Evolutionary conservation across 2,888 invertebrate genomes (phyloP), one percentile per base, ranked within the genome.

Genomic region (Sinotaia quadrata): DNA sequence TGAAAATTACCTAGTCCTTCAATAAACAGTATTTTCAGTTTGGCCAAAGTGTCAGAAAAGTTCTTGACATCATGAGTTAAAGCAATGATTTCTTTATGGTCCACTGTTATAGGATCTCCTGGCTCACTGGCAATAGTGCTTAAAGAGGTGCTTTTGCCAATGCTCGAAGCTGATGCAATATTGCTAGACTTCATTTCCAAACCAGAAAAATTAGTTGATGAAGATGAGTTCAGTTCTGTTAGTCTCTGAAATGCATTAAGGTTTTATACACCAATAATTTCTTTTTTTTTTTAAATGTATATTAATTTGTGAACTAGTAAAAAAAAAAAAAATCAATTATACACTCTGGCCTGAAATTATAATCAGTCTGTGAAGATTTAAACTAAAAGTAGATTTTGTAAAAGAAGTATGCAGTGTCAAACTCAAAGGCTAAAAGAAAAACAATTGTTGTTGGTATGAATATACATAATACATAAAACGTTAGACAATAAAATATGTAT

Each of bases 21-120:
- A 63, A 83, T 84, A 75, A 90, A 89, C 44, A 89, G 84, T 54
- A 84, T 78, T 73, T 89, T 87, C 15, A 90, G 85, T 70, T 84
- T 87, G 15, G 88, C 87, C 2, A 90, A 84, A 2, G 89, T 88
- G 75, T 90, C 90, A 59, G 89, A 89, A 80, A 90, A 89, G 61
- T 83, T 85, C 59, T 89, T 84, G 61, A 90, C 90, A 78, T 89
- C 88, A 56, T 89, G 88, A 0, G 90, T 90, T 31, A 90, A 85
- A 8, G 86, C 85, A 36, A 89, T 84, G 60, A 90, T 89, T 74
- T 90, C 89, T 73, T 89, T 89, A 72, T 89, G 89, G 74, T 89
- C 89, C 12, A 83, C 78, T 61, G 88, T 86, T 36, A 84, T 75
- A 59, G 81, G 80, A 51, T 75, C 73, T 78, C 63, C 81, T 27